These are phyloP conservation scores for Lagodon rhomboides DNA, from an alignment of 2,797 vertebrate species.

Conservation along the genomic window DNA sequence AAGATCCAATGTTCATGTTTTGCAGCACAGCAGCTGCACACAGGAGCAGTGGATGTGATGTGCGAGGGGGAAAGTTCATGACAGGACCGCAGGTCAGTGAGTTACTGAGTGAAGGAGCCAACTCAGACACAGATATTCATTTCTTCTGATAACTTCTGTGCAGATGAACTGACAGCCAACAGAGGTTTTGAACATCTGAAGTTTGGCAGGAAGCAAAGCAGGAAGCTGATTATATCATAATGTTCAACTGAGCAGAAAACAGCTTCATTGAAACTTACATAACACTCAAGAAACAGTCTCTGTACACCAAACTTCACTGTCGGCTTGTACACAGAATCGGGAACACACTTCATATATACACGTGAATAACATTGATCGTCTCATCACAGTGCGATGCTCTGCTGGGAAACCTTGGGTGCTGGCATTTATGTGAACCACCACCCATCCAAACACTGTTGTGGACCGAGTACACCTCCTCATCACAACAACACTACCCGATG, in stretches of 20 bases:
- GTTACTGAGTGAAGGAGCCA: not conserved
- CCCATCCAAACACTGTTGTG: no score
- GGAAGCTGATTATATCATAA: not conserved
- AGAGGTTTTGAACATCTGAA: not conserved
- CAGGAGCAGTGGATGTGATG: no score
- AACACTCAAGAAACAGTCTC: not conserved
- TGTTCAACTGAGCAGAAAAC: slow-evolving; percentile 7
- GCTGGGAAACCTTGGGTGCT: no score
- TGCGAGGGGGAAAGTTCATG: not conserved
- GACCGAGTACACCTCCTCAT: no score
- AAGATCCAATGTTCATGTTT: not conserved
- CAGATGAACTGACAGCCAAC: not conserved
- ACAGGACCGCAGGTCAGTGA: not conserved
- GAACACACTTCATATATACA: not conserved
- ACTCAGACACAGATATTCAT: not conserved
- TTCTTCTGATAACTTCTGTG: not conserved
- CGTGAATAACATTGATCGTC: no score
- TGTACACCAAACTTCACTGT: not conserved
- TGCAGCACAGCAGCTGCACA: not conserved
- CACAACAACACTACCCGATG: no score
- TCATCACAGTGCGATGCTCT: no score
- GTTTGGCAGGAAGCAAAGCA: slow-evolving; percentile 12
- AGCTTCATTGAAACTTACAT: not conserved
- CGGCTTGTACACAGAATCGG: not conserved
- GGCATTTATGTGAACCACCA: no score